A percentile compares a stretch with the other conserved stretches of the same genome.
These are phyloP conservation scores for Xestoiulus laeticollis DNA, from an alignment of 2,888 invertebrate species.

Conservation along the genomic window DNA sequence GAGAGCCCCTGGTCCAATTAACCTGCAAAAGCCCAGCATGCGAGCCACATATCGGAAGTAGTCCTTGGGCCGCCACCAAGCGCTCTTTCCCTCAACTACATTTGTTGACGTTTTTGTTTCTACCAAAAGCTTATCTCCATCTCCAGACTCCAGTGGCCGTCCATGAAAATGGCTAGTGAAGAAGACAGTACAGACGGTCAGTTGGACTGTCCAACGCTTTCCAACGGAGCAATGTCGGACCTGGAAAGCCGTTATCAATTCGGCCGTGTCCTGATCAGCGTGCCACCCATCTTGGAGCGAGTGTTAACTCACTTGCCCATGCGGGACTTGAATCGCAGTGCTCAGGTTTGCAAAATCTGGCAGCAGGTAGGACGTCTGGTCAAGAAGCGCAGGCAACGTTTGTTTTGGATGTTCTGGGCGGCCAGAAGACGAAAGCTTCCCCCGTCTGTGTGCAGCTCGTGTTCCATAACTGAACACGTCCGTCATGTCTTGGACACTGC, in stretches of 20 bases:
- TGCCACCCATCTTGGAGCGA: conserved; percentile 54
- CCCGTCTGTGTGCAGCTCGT: conserved; percentile 53
- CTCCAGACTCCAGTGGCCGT: neutral
- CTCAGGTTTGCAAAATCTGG: conserved; percentile 53
- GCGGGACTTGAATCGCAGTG: conserved; percentile 50
- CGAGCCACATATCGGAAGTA: neutral
- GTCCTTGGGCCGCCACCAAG: neutral
- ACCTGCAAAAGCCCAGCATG: neutral
- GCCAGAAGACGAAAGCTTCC: conserved; percentile 52
- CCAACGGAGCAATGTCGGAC: neutral
- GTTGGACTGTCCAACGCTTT: neutral
- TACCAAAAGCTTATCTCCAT: neutral
- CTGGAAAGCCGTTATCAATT: conserved; percentile 5
- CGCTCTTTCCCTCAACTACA: neutral
- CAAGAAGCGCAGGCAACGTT: conserved; percentile 49
- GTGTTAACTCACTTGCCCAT: conserved; percentile 53
- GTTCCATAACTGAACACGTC: conserved; percentile 53
- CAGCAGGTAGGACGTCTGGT: conserved; percentile 47
- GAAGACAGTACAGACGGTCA: conserved; percentile 11
- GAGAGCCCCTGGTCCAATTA: neutral
- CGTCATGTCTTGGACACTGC: conserved; percentile 49
- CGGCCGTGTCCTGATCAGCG: conserved; percentile 45
- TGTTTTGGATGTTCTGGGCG: conserved; percentile 54
- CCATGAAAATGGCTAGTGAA: conserved; percentile 42
- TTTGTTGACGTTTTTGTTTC: conserved; percentile 18